Conservation (phyloP, 2,113 vertebrate genomes). For the Formicarius rufipectus region DNA sequence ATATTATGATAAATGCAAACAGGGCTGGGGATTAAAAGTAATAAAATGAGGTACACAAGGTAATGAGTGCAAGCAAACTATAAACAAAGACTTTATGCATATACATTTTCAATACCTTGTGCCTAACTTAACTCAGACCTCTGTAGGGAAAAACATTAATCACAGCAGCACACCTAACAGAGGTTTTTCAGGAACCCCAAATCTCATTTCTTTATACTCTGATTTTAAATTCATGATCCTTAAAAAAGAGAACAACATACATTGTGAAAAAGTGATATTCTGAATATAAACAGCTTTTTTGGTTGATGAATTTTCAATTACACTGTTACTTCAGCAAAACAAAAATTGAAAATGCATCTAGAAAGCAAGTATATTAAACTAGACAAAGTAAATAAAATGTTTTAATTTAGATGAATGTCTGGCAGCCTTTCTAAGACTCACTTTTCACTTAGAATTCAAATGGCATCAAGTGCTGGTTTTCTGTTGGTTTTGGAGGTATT, state of each 20-base stretch:
- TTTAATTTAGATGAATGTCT: not conserved
- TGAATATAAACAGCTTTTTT: not conserved
- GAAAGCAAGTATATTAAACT: not conserved
- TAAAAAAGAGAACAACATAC: not conserved
- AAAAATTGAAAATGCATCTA: not conserved
- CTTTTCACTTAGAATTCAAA: not conserved
- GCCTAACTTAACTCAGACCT: not conserved
- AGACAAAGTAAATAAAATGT: not conserved
- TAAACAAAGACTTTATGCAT: constrained; percentile 26
- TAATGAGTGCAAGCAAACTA: constrained; percentile 42
- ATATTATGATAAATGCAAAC: constrained; percentile 68
- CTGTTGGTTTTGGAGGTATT: not conserved
- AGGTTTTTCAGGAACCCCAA: not conserved
- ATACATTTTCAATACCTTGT: not conserved
- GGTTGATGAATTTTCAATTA: not conserved
- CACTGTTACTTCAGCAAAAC: not conserved
- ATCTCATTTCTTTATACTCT: not conserved
- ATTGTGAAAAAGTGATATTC: not conserved
- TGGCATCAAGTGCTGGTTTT: not conserved
- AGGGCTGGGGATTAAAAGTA: constrained; percentile 54
- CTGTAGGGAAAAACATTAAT: not conserved
- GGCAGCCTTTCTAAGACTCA: not conserved
- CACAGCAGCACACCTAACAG: not conserved
- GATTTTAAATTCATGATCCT: not conserved
- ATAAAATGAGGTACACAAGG: constrained; percentile 38